phyloP scores from a whole-genome alignment of 92 coral and sea anemone species.

The Parazoanthus atlanticus region DNA sequence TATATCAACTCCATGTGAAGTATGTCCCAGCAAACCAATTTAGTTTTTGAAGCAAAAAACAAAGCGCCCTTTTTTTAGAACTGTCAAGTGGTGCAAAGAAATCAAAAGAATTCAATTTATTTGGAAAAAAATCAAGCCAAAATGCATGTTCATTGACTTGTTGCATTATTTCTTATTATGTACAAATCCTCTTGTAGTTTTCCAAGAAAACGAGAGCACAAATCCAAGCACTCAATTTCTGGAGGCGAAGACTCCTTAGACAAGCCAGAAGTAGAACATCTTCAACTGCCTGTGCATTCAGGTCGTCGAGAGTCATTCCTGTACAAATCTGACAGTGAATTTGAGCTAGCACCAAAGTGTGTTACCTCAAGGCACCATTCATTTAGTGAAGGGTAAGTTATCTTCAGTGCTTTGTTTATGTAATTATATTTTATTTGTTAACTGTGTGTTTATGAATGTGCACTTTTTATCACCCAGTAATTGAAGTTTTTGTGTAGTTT shows the following conservation, averaged over 20 bases:
- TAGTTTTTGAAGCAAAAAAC: no score
- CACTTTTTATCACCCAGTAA: no score
- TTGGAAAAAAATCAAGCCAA: no score
- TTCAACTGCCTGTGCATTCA: slow-evolving; percentile 81
- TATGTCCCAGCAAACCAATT: no score
- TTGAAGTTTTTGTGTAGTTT: no score
- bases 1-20: no score
- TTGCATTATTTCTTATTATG: not conserved
- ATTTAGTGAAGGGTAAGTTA: slow-evolving; percentile 95
- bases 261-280: slow-evolving; percentile 82
- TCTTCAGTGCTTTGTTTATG: not conserved
- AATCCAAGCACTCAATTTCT: slow-evolving; percentile 77
- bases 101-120: no score
- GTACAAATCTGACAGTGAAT: slow-evolving; percentile 99
- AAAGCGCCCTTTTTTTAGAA: no score
- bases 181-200: slow-evolving; percentile 56
- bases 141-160: not conserved
- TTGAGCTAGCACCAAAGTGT: slow-evolving; percentile 95
- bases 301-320: slow-evolving; percentile 95
- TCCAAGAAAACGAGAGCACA: slow-evolving; percentile 90
- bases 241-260: slow-evolving; percentile 96
- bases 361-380: slow-evolving; percentile 96
- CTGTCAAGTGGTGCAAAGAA: no score
- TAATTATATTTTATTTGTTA: no score
- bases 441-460: no score